Evolutionary conservation across 2,113 vertebrate genomes (phyloP).

Genomic region (Eclectus roratus): DNA sequence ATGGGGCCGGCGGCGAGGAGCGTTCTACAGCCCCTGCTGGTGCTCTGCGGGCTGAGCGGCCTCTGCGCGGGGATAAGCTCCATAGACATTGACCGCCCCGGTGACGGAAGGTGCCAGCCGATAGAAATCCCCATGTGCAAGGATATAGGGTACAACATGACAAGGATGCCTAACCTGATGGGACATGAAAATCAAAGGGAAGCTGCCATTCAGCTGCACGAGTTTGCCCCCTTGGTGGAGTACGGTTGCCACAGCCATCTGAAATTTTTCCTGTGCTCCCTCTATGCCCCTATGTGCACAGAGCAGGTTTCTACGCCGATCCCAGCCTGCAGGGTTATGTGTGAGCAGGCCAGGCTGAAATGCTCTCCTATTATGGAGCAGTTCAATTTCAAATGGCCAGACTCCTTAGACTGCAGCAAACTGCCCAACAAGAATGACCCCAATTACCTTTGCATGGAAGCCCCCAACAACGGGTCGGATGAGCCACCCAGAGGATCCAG

Average conservation of each 20-base stretch:
- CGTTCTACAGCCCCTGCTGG: neutral
- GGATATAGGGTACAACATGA: constrained; percentile 98
- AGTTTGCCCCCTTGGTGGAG: constrained; percentile 94
- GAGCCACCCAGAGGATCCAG: constrained; percentile 85
- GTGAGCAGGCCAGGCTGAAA: constrained; percentile 91
- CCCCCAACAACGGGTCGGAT: constrained; percentile 90
- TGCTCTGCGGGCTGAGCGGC: constrained; percentile 45
- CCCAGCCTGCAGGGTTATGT: constrained; percentile 95
- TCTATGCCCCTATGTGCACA: constrained; percentile 97
- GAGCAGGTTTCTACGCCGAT: constrained; percentile 97
- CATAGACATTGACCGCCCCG: constrained; percentile 87
- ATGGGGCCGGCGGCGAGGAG: neutral
- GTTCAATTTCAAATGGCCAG: constrained; percentile 94
- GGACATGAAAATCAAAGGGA: constrained; percentile 92
- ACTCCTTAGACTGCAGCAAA: constrained; percentile 90
- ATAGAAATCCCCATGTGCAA: constrained; percentile 94
- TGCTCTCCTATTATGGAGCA: constrained; percentile 95
- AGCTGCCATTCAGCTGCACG: constrained; percentile 90
- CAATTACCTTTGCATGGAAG: constrained; percentile 97
- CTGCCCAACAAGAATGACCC: constrained; percentile 97
- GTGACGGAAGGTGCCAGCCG: constrained; percentile 90
- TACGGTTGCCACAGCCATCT: constrained; percentile 95
- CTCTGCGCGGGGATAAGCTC: constrained; percentile 85
- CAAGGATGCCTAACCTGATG: constrained; percentile 96
- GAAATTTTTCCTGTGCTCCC: constrained; percentile 94